Base-by-base conservation (phyloP, 2,888 invertebrate genomes). In the Clusia tigrina region DNA sequence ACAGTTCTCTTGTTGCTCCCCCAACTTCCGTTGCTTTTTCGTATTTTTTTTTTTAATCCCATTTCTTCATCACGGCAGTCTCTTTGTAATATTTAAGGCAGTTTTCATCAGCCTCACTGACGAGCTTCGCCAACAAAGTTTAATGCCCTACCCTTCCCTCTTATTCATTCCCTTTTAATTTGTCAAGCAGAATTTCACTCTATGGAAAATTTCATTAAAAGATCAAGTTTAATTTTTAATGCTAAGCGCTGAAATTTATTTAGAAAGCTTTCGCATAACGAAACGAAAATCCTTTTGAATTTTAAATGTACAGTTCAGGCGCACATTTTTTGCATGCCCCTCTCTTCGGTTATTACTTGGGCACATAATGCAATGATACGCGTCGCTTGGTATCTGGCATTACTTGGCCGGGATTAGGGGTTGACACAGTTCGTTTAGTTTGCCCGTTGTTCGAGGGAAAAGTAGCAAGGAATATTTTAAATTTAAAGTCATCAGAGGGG, bases 351-450 rank as follows among this genome's bases (percentile, higher is more conserved):
- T 58, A 63, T 65, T 65, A 48, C 60, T 63, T 63, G 63, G 63
- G 59, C 67, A 48, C 62, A 65, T 67, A 67, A 67, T 65, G 60
- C 63, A 65, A 63, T 67, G 64, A 65, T 65, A 61, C 54, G 65
- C 63, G 38, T 65, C 60, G 56, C 59, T 63, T 42, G 26, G 59
- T 60, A 56, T 67, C 58, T 60, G 52, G 20, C 20, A 18, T 18
- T 3, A 20, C 6, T 5, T 20, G 20, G 18, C 6, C 15, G 18
- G 48, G 48, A 18, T 48, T 3, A 2, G 22, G 48, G 48, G 48
- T 48, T 48, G 48, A 18, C 48, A 48, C 22, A 22, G 48, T 48
- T 48, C 48, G 48, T 48, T 48, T 6, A 15, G n/a, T 42, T 42
- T 15, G 42, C n/a, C n/a, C n/a, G n/a, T n/a, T n/a, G n/a, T n/a